These are phyloP conservation scores for Oithona nana DNA, from an alignment of 2,888 invertebrate genomes.

Conservation along the genomic window DNA sequence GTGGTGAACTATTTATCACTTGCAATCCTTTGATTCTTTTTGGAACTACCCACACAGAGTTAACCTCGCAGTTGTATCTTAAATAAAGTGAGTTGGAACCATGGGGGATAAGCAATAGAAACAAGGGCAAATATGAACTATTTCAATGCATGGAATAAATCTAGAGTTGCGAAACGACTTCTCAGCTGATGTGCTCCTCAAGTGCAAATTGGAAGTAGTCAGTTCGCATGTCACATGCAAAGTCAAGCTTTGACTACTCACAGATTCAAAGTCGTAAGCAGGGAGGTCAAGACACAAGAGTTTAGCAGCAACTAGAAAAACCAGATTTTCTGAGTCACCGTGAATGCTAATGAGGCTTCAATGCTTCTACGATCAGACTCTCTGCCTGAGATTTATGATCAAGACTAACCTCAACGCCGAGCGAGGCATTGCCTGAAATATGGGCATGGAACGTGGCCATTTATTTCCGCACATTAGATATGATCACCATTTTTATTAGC, in stretches of 20 bases:
- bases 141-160: neutral
- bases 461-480: neutral
- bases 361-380: neutral
- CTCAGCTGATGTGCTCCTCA: too few species aligned
- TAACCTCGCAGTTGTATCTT: neutral
- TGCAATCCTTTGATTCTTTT: neutral
- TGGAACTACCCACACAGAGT: neutral
- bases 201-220: too few species aligned
- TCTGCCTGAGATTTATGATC: neutral
- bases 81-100: neutral
- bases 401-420: neutral
- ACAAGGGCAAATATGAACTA: neutral
- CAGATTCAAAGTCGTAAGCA: too few species aligned
- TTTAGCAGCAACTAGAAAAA: too few species aligned
- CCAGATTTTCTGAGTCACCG: too few species aligned
- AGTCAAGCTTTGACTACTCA: neutral
- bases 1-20: neutral
- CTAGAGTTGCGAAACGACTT: neutral
- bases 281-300: too few species aligned
- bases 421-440: too few species aligned
- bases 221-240: too few species aligned
- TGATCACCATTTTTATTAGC: neutral
- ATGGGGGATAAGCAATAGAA: neutral
- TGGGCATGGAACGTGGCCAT: neutral
- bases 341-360: neutral